Evolutionary conservation across 2,888 invertebrate genomes (phyloP).

Genomic region (Taphrorychus bicolor): DNA sequence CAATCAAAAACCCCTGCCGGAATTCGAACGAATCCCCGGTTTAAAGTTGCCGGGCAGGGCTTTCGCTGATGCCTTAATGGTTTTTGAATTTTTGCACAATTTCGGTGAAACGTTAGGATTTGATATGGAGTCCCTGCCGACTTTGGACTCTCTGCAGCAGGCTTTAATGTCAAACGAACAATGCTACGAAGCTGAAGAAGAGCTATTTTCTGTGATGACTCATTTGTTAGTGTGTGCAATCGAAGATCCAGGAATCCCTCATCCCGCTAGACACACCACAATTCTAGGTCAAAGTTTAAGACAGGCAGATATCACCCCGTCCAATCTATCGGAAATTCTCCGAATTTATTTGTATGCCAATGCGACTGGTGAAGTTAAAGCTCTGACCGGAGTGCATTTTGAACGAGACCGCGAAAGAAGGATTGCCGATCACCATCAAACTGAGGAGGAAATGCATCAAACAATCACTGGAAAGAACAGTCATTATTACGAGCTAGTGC

Average conservation of each 20-base stretch:
- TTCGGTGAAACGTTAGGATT: slow-evolving; percentile 95
- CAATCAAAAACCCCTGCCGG: slow-evolving; percentile 75
- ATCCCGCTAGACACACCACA: slow-evolving; percentile 88
- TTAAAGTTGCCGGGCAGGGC: slow-evolving; percentile 80
- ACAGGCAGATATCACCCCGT: slow-evolving; percentile 88
- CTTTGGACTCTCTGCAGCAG: slow-evolving; percentile 84
- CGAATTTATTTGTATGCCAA: slow-evolving; percentile 91
- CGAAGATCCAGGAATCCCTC: slow-evolving; percentile 92
- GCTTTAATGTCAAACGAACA: slow-evolving; percentile 76
- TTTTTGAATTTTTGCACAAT: slow-evolving; percentile 96
- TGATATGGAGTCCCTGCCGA: slow-evolving; percentile 87
- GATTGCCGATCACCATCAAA: slow-evolving; percentile 84
- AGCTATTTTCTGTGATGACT: slow-evolving; percentile 85
- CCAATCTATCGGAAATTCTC: slow-evolving; percentile 90
- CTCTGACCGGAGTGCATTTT: slow-evolving; percentile 79
- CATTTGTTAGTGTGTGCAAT: slow-evolving; percentile 91
- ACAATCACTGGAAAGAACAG: slow-evolving; percentile 76
- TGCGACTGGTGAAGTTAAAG: slow-evolving; percentile 85
- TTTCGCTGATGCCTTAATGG: slow-evolving; percentile 91
- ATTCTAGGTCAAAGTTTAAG: slow-evolving; percentile 89
- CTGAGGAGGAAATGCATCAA: slow-evolving; percentile 70
- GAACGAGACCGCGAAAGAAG: slow-evolving; percentile 82
- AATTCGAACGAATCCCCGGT: slow-evolving; percentile 74
- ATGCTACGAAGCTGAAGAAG: slow-evolving; percentile 82
- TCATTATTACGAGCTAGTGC: slow-evolving; percentile 79